Percentiles rank a stretch among this genome's conserved stretches.
Conservation (phyloP, 64 coral and sea anemone species). For the Stylophora pistillata region DNA sequence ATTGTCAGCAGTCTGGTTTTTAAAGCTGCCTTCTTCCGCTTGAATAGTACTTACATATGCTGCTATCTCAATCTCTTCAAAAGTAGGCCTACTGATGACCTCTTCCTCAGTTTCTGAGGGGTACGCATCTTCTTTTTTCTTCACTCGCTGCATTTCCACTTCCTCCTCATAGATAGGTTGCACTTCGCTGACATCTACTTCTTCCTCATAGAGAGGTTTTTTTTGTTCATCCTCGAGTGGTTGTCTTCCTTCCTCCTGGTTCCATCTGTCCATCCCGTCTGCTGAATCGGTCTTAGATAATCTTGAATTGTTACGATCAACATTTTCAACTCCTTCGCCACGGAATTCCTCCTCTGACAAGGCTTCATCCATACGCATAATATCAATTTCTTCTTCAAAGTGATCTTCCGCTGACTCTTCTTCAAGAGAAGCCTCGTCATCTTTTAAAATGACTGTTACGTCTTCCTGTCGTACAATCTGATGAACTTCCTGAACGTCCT, state of each 20-base stretch:
- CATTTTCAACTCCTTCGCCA: conserved; percentile 25
- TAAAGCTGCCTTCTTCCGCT: background rate
- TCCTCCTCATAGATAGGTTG: conserved; percentile 38
- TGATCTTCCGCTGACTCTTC: background rate
- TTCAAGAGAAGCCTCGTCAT: conserved; percentile 39
- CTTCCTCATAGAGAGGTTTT: conserved; percentile 1
- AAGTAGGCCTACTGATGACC: background rate
- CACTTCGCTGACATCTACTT: conserved; percentile 10
- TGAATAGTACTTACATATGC: background rate
- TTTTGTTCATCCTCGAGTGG: background rate
- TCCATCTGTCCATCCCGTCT: background rate
- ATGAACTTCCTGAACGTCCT: conserved; percentile 21
- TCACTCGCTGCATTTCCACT: conserved; percentile 40
- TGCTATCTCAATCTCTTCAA: conserved; percentile 63
- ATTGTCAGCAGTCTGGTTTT: background rate
- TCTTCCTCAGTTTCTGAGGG: background rate
- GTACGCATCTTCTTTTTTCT: background rate
- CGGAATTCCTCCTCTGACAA: conserved; percentile 62
- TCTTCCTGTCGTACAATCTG: conserved; percentile 21
- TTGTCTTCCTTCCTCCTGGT: background rate
- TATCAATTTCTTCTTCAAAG: conserved; percentile 74
- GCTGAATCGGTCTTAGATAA: background rate
- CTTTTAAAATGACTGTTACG: conserved; percentile 10
- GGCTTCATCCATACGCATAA: conserved; percentile 59
- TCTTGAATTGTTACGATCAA: background rate